Conservation (phyloP, 2,797 vertebrate species). For the Pteropus rufus region DNA sequence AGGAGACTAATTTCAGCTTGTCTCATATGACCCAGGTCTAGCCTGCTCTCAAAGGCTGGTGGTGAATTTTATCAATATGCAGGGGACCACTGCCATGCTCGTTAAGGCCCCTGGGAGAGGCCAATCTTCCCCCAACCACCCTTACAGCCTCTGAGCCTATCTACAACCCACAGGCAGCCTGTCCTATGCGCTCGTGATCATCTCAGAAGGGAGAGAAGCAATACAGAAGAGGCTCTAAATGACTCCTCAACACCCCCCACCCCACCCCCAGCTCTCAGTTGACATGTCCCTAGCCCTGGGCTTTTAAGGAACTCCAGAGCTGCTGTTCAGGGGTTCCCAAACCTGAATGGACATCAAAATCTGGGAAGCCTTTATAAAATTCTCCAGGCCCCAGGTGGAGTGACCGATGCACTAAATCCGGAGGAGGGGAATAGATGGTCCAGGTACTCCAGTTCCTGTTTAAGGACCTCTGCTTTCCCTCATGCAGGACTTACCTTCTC, state of each 20-base stretch:
- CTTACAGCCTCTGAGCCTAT: neutral
- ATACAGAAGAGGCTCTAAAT: neutral
- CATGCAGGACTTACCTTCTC: slow-evolving; percentile 88
- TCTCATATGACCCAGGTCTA: neutral
- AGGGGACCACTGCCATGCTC: neutral
- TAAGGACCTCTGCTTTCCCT: neutral
- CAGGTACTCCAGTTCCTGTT: neutral
- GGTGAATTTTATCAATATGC: neutral
- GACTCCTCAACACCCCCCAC: neutral
- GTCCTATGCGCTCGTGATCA: neutral
- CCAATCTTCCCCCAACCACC: neutral
- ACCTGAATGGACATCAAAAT: neutral
- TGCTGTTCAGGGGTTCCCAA: neutral
- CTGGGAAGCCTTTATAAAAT: neutral
- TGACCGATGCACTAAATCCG: neutral
- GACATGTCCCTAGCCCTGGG: neutral
- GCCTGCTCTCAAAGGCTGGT: neutral
- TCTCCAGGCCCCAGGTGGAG: neutral
- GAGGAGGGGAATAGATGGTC: neutral
- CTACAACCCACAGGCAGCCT: neutral
- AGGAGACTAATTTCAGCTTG: slow-evolving; percentile 21
- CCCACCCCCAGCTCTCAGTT: neutral
- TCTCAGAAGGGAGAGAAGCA: neutral
- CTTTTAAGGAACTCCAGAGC: neutral
- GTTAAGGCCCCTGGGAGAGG: neutral